phyloP scores from a whole-genome alignment of 2,888 invertebrate species.

The Gymnosoma rotundatum region DNA sequence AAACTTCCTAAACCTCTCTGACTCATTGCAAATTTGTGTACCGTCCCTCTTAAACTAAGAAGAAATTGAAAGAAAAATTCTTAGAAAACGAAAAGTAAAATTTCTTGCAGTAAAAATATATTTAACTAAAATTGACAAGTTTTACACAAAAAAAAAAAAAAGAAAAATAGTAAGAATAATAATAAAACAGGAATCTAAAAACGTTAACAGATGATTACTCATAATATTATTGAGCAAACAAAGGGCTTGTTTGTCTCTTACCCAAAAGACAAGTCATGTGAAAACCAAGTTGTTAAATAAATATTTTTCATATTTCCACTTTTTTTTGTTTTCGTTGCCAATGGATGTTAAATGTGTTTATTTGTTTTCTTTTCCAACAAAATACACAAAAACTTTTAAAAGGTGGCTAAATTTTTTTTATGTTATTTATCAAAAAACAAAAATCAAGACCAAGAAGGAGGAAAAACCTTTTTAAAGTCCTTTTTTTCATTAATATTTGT shows the following conservation, averaged over 20 bases:
- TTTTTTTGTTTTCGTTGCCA: constrained; percentile 10
- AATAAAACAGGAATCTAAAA: neutral
- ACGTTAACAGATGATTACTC: constrained; percentile 63
- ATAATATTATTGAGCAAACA: constrained; percentile 64
- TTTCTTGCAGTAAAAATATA: neutral
- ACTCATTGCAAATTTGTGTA: constrained; percentile 11
- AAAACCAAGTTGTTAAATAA: constrained; percentile 55
- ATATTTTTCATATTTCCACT: constrained; percentile 66
- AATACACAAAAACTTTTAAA: constrained; percentile 6
- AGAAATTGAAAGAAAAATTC: constrained; percentile 1
- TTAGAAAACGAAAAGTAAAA: constrained; percentile 3
- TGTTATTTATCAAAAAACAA: constrained; percentile 52
- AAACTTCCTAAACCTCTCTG: constrained; percentile 13
- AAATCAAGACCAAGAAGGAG: constrained; percentile 35
- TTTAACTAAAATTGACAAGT: constrained; percentile 6
- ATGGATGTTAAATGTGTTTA: constrained; percentile 53
- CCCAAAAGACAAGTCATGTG: constrained; percentile 44
- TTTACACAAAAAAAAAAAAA: neutral
- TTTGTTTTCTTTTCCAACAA: constrained; percentile 15
- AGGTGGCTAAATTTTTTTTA: constrained; percentile 40
- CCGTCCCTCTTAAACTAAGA: constrained; percentile 3
- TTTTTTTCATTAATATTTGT: constrained; percentile 57
- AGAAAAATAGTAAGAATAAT: too few species aligned
- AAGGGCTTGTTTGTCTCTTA: constrained; percentile 26
- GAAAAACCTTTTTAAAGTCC: constrained; percentile 31